Evolutionary conservation across 2,797 vertebrate species (phyloP).

Genomic region (Chaetophractus vellerosus): DNA sequence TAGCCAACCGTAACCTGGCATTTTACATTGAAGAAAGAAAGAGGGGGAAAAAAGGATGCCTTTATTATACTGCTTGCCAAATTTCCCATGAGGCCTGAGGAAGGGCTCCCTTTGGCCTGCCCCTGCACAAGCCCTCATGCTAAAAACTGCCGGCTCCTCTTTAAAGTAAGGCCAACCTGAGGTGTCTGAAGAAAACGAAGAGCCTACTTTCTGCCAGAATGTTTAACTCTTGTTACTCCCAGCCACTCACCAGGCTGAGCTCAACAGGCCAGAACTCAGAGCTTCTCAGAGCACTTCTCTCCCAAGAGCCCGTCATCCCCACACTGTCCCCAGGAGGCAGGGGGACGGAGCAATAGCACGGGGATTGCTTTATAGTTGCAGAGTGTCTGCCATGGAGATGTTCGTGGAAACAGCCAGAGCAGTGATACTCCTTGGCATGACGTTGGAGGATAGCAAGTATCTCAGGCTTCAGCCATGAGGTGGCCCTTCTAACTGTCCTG

Average conservation of each 20-base stretch:
- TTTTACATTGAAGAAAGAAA: constrained; percentile 79
- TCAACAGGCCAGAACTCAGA: accelerated
- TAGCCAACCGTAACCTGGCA: constrained; percentile 84
- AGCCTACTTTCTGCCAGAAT: not conserved
- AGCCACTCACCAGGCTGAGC: not conserved
- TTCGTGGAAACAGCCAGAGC: not conserved
- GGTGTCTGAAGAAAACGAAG: constrained; percentile 36
- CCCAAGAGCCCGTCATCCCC: not conserved
- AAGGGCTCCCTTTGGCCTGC: not conserved
- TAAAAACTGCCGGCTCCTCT: constrained; percentile 8
- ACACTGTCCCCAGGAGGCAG: not conserved
- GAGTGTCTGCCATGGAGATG: not conserved
- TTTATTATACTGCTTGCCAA: constrained; percentile 74
- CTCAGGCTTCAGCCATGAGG: not conserved
- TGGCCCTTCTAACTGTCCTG: not conserved
- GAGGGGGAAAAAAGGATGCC: constrained; percentile 7
- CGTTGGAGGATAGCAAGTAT: not conserved
- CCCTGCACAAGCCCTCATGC: not conserved
- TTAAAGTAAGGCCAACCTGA: constrained; percentile 56
- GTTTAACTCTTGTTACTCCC: not conserved
- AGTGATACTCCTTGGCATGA: not conserved
- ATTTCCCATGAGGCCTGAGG: constrained; percentile 40
- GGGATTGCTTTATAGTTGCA: not conserved
- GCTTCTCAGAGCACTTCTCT: not conserved
- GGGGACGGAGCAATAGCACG: not conserved